Base-by-base conservation (phyloP, 2,797 vertebrate genomes). In the Pseudopleuronectes americanus region DNA sequence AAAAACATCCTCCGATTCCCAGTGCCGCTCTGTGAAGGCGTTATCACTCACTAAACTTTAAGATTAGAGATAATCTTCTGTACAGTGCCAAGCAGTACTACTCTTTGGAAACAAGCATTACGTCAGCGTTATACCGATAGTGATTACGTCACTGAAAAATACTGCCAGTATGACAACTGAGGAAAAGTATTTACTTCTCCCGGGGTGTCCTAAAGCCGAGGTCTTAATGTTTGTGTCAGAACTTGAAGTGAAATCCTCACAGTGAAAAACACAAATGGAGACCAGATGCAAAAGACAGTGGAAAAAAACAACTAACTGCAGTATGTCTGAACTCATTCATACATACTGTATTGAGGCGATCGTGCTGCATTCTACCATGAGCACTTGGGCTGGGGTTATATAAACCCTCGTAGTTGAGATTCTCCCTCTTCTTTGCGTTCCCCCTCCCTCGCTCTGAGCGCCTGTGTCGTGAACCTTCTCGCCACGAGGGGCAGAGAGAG, bases 71-170 rank as follows among this genome's bases (percentile, higher is more conserved):
- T 5, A 19, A 45, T 45, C 43, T 60, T 48, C 13, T 6, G 49
- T 53, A 49, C n/a, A 71, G 36, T 52, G 53, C 69, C 38, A 57
- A 74, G 36, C 22, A 61, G 17, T 14, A 60, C 67, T 69, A 43
- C 72, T 83, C 59, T 70, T 19, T 81, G 72, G 78, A 74, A 71
- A 62, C 51, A 54, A 60, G 82, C 87, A 91, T 91, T 90, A 91
- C 87, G 80, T 92, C 90, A 91, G 80, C 60, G 74, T 81, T 80
- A 80, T 67, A 90, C 63, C 74, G 68, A 56, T 67, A 43, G 68
- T 76, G 80, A 81, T 91, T 89, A 88, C 85, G 83, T 92, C 91
- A 92, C 79, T 83, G 68, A 64, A 61, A 80, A 77, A 78, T 43
- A 64, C 51, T 71, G 59, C 64, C 49, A 67, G 68, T 54, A 22